These are phyloP conservation scores for Catocala sponsa DNA, from an alignment of 2,888 invertebrate species.

Conservation along the genomic window DNA sequence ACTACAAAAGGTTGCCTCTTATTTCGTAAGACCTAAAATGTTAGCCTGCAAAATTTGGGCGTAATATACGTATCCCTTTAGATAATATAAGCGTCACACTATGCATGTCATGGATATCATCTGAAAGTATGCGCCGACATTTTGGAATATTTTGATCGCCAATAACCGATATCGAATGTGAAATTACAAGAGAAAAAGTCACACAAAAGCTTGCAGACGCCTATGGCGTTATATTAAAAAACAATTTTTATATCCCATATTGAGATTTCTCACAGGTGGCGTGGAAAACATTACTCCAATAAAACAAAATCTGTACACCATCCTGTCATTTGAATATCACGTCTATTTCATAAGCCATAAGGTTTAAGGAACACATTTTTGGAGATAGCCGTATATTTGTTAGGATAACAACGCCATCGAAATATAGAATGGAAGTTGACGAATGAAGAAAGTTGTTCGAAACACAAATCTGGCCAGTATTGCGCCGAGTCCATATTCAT, in stretches of 20 bases:
- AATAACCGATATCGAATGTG: no score
- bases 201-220: conserved; percentile 2
- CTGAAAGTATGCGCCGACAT: no score
- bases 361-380: conserved; percentile 1
- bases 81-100: no score
- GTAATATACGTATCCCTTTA: no score
- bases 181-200: neutral
- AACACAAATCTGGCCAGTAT: conserved; percentile 38
- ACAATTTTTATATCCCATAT: conserved; percentile 25
- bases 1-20: no score
- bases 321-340: neutral
- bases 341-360: neutral
- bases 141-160: no score
- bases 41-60: no score
- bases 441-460: conserved; percentile 49
- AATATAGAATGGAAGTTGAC: conserved; percentile 51
- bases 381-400: conserved; percentile 20
- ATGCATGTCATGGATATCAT: no score
- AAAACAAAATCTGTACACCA: conserved; percentile 11
- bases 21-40: no score
- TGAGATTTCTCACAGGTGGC: conserved; percentile 41
- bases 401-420: conserved; percentile 29
- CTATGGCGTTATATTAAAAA: conserved; percentile 26
- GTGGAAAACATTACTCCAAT: conserved; percentile 29
- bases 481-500: neutral